phyloP scores from a whole-genome alignment of 2,888 invertebrate species.

The Hemistola chrysoprasaria region DNA sequence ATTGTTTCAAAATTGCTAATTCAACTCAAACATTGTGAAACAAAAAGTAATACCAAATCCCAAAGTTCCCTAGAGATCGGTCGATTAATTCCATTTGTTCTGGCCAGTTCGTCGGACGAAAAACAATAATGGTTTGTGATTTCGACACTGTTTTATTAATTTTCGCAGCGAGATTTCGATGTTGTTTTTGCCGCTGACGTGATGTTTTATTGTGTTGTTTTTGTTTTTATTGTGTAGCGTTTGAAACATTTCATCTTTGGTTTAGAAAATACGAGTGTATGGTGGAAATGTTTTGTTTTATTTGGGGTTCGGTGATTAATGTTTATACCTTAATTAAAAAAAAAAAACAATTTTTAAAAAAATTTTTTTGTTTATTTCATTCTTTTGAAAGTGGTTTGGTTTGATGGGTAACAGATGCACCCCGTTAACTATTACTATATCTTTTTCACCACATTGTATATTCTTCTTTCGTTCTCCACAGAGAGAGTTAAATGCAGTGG shows the following conservation, averaged over 20 bases:
- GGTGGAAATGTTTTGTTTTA: no score
- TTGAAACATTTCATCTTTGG: neutral
- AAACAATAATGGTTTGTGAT: no score
- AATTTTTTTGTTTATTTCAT: no score
- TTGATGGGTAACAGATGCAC: no score
- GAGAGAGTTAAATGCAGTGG: constrained; percentile 90
- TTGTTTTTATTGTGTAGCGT: constrained; percentile 2
- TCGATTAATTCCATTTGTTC: constrained; percentile 29
- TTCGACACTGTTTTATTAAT: constrained; percentile 6
- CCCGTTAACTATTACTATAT: no score
- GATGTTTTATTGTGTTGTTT: constrained; percentile 8
- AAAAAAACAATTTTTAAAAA: no score
- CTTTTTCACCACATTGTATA: no score
- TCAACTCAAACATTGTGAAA: neutral
- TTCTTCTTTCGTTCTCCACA: constrained; percentile 54
- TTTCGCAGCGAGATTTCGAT: constrained; percentile 11
- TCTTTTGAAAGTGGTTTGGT: no score
- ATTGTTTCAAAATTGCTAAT: neutral
- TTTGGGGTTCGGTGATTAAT: no score
- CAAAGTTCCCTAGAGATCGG: constrained; percentile 24
- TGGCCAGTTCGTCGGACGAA: constrained; percentile 7
- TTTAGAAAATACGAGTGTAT: no score
- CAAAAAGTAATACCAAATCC: neutral
- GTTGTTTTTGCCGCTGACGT: constrained; percentile 5
- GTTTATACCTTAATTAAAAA: no score